phyloP scores from a whole-genome alignment of 2,113 vertebrate species.

The Circaetus cinerascens region DNA sequence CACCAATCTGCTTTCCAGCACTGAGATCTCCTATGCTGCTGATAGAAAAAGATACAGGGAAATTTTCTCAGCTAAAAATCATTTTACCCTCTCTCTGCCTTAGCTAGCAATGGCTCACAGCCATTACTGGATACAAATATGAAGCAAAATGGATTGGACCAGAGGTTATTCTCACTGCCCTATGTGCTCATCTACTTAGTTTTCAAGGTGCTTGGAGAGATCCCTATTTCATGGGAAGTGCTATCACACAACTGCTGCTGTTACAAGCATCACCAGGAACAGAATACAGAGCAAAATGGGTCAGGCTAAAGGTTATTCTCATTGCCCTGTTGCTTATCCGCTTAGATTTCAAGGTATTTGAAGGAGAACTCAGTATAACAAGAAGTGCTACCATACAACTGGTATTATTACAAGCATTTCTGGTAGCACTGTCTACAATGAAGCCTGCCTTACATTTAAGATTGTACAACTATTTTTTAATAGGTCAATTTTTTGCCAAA shows the following conservation, averaged over 20 bases:
- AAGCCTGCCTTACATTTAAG: not conserved
- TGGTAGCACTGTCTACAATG: not conserved
- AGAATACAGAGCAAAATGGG: accelerated
- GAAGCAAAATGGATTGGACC: not conserved
- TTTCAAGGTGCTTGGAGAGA: not conserved
- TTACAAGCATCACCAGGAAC: not conserved
- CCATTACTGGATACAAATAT: not conserved
- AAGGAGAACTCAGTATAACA: not conserved
- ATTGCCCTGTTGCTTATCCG: not conserved
- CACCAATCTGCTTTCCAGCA: not conserved
- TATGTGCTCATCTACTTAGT: not conserved
- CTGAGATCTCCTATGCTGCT: not conserved
- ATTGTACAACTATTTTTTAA: not conserved
- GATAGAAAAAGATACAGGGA: not conserved
- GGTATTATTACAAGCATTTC: not conserved
- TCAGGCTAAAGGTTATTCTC: not conserved
- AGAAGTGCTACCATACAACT: not conserved
- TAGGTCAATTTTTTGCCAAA: not conserved
- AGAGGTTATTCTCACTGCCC: not conserved
- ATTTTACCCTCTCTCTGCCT: not conserved
- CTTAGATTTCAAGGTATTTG: not conserved
- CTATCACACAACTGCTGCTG: not conserved
- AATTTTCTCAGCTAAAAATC: not conserved
- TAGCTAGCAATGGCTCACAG: not conserved
- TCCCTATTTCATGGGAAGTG: not conserved